These are phyloP conservation scores for Indri indri DNA, from an alignment of 2,113 vertebrate species.

Conservation along the genomic window DNA sequence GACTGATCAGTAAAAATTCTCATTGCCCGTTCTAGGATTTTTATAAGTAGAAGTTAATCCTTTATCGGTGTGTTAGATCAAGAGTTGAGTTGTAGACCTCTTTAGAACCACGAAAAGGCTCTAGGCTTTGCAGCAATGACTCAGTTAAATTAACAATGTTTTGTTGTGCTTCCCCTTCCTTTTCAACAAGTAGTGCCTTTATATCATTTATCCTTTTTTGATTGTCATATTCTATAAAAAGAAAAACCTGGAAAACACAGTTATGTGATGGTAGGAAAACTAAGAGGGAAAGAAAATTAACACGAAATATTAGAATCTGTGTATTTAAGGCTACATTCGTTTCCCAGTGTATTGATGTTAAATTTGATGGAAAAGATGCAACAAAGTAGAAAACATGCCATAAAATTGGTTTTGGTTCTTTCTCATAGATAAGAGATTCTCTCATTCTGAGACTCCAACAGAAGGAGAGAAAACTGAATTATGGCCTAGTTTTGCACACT, in stretches of 20 bases:
- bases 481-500: conserved; percentile 8
- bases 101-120: not conserved
- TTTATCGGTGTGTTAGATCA: not conserved
- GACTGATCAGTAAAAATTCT: not conserved
- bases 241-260: not conserved
- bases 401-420: not conserved
- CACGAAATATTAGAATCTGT: not conserved
- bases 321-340: not conserved
- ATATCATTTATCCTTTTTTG: not conserved
- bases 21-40: not conserved
- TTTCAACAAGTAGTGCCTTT: not conserved
- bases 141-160: not conserved
- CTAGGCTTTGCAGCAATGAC: not conserved
- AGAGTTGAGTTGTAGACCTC: not conserved
- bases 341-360: not conserved
- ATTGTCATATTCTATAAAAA: not conserved
- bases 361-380: not conserved
- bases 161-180: not conserved
- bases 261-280: not conserved
- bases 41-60: not conserved
- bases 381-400: not conserved
- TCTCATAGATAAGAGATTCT: not conserved
- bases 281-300: not conserved
- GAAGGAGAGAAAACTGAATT: conserved; percentile 9
- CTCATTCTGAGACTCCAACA: not conserved